Percentiles rank a stretch among this genome's conserved stretches.
These are phyloP conservation scores for Icerya purchasi DNA, from an alignment of 2,888 invertebrate genomes.

Conservation along the genomic window DNA sequence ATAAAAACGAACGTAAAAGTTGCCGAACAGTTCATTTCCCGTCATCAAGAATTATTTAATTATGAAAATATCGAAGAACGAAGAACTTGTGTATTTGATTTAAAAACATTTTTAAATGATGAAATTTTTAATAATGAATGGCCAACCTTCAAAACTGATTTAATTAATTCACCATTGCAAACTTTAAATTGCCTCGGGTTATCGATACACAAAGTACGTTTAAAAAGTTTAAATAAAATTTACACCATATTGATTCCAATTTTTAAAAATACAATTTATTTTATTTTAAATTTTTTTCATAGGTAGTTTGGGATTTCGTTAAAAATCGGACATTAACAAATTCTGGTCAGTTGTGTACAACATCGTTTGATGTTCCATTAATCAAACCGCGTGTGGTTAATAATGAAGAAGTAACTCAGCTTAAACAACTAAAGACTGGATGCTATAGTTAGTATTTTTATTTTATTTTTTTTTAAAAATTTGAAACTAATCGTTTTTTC, in stretches of 20 bases:
- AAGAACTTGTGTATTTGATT: slow-evolving; percentile 35
- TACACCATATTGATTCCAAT: background rate
- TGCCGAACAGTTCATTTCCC: slow-evolving; percentile 33
- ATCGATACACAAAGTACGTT: slow-evolving; percentile 52
- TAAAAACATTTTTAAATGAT: slow-evolving; percentile 34
- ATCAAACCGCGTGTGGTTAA: slow-evolving; percentile 37
- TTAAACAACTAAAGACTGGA: slow-evolving; percentile 47
- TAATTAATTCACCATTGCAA: slow-evolving; percentile 41
- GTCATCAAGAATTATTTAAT: slow-evolving; percentile 30
- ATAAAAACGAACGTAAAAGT: slow-evolving; percentile 30
- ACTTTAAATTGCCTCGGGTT: slow-evolving; percentile 48
- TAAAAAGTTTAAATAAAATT: background rate
- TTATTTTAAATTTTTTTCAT: slow-evolving; percentile 11
- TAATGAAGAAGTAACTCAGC: slow-evolving; percentile 41
- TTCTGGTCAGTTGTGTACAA: slow-evolving; percentile 21
- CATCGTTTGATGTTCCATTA: slow-evolving; percentile 24
- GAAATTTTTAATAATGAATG: slow-evolving; percentile 35
- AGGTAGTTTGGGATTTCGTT: background rate
- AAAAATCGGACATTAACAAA: slow-evolving; percentile 4
- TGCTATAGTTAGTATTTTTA: slow-evolving; percentile 38
- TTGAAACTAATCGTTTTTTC: background rate
- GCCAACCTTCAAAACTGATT: slow-evolving; percentile 39
- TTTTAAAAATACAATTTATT: background rate
- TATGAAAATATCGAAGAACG: slow-evolving; percentile 36
- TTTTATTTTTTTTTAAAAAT: background rate